Percentiles rank a stretch among this genome's conserved stretches.
Evolutionary conservation across 1,140 invertebrate genomes (phyloP).

Genomic region (Drosophila pachea): DNA sequence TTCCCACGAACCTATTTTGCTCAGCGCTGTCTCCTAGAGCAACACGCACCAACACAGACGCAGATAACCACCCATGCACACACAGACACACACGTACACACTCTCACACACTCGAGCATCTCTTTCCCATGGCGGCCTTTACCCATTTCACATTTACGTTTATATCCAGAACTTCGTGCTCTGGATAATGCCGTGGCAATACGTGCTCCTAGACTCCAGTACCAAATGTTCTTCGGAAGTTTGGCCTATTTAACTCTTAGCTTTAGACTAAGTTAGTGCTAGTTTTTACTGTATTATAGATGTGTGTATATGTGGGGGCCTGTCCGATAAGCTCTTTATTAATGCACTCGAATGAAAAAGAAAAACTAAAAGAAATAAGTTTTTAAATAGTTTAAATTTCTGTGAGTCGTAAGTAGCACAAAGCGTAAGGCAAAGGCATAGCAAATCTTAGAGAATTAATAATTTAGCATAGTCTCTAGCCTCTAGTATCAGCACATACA

Average conservation of each 20-base stretch:
- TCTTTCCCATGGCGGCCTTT: slow-evolving; percentile 54
- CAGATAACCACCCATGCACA: not conserved
- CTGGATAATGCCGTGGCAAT: slow-evolving; percentile 55
- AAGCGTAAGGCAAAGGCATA: slow-evolving; percentile 50
- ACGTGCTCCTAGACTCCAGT: slow-evolving; percentile 66
- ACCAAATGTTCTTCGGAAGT: slow-evolving; percentile 26
- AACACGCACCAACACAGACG: slow-evolving; percentile 15
- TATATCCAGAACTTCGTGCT: slow-evolving; percentile 6
- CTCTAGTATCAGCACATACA: slow-evolving; percentile 52
- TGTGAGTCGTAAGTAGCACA: slow-evolving; percentile 69
- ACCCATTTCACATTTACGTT: slow-evolving; percentile 30
- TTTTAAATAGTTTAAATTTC: slow-evolving; percentile 72
- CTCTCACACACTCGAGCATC: slow-evolving; percentile 1
- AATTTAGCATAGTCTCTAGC: slow-evolving; percentile 54
- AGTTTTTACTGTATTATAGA: slow-evolving; percentile 63
- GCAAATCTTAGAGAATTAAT: slow-evolving; percentile 64
- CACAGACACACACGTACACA: slow-evolving; percentile 3
- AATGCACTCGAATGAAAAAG: slow-evolving; percentile 52
- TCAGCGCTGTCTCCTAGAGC: slow-evolving; percentile 69
- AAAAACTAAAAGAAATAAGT: slow-evolving; percentile 12
- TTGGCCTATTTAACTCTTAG: slow-evolving; percentile 28
- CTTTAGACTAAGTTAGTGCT: slow-evolving; percentile 62
- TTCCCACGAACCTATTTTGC: slow-evolving; percentile 59
- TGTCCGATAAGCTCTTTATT: slow-evolving; percentile 33
- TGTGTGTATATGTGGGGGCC: slow-evolving; percentile 30